Conservation (phyloP, 1,140 invertebrate species). For the Drosophila kanapiae region DNA sequence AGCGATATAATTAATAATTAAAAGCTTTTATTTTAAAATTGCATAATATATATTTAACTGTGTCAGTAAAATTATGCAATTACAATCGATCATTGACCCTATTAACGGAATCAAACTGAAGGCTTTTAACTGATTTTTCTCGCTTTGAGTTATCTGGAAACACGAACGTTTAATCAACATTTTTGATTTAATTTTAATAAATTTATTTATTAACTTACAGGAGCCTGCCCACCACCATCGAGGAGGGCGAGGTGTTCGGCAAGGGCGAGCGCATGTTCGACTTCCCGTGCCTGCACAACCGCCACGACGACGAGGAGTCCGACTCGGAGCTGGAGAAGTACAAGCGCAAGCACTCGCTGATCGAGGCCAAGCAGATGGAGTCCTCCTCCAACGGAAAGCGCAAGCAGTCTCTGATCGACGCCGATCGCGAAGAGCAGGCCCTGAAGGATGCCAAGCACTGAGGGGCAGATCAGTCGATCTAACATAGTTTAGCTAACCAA, state of each 20-base stretch:
- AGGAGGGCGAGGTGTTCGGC: conserved; percentile 89
- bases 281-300: conserved; percentile 85
- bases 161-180: neutral
- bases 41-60: neutral
- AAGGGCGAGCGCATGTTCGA: conserved; percentile 87
- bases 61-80: neutral
- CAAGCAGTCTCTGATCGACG: conserved; percentile 76
- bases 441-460: conserved; percentile 78
- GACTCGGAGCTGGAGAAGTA: conserved; percentile 79
- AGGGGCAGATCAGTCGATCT: conserved; percentile 40
- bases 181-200: neutral
- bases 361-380: conserved; percentile 75
- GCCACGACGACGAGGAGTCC: conserved; percentile 63
- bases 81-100: neutral
- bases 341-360: conserved; percentile 82
- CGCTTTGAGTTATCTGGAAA: neutral
- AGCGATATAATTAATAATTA: neutral
- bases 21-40: neutral
- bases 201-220: conserved; percentile 43
- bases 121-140: neutral
- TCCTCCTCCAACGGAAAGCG: conserved; percentile 75
- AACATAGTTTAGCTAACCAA: conserved; percentile 71
- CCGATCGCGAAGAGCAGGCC: conserved; percentile 76
- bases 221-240: conserved; percentile 87
- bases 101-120: neutral